Conservation (phyloP, 1,140 invertebrate genomes). For the Leptoteleia sp. region DNA sequence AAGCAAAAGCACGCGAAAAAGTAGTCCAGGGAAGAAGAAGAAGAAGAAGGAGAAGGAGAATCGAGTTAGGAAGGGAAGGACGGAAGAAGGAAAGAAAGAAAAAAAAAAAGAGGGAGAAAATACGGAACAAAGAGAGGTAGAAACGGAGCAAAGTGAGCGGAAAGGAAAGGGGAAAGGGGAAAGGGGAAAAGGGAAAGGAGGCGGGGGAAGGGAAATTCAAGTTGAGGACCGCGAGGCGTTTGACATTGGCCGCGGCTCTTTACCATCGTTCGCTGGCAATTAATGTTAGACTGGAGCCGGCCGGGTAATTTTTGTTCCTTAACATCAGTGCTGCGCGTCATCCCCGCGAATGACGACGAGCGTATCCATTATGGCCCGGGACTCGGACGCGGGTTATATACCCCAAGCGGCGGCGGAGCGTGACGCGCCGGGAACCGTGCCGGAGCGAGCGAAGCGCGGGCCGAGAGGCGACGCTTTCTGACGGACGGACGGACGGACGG, state of each 20-base stretch:
- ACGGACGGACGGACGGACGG: slow-evolving; percentile 28
- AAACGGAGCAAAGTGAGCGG: neutral
- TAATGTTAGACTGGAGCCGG: slow-evolving; percentile 50
- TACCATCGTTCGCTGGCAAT: slow-evolving; percentile 40
- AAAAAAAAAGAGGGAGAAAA: no score
- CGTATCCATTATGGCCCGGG: slow-evolving; percentile 72
- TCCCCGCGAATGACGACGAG: slow-evolving; percentile 37
- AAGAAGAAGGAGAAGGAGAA: no score
- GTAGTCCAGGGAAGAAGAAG: no score
- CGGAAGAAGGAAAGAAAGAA: no score
- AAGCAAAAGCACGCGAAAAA: no score
- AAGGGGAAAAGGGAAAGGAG: neutral
- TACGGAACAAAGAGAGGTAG: no score
- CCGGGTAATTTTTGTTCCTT: slow-evolving; percentile 57
- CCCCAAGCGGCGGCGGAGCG: slow-evolving; percentile 73
- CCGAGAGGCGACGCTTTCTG: slow-evolving; percentile 36
- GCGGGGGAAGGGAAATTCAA: slow-evolving; percentile 9
- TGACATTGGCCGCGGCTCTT: slow-evolving; percentile 33
- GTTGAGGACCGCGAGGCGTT: neutral
- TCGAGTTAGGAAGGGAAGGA: no score
- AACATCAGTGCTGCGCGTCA: slow-evolving; percentile 25
- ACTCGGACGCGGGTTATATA: slow-evolving; percentile 61
- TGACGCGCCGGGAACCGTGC: slow-evolving; percentile 75
- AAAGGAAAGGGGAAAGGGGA: neutral
- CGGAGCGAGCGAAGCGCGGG: slow-evolving; percentile 56